These are phyloP conservation scores for Sinopyrophorus schimmeli DNA, from an alignment of 2,888 invertebrate species.

Conservation along the genomic window DNA sequence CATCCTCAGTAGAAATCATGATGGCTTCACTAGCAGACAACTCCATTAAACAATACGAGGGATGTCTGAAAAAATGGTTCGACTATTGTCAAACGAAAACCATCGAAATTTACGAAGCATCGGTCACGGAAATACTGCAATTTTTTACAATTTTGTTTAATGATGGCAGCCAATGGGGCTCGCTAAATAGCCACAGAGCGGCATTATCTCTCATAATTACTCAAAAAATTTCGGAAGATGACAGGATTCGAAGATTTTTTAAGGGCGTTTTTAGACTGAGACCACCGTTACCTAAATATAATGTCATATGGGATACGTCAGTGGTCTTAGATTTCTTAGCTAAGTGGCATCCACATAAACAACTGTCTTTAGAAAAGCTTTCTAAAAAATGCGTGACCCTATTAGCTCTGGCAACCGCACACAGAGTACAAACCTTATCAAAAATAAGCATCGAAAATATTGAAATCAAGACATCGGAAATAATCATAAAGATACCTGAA, in stretches of 20 bases:
- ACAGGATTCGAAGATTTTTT: slow-evolving; percentile 3
- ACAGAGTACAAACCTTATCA: slow-evolving; percentile 9
- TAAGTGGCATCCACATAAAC: background rate
- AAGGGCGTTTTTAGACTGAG: slow-evolving; percentile 3
- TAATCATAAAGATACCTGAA: slow-evolving; percentile 7
- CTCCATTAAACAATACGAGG: slow-evolving; percentile 6
- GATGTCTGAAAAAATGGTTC: slow-evolving; percentile 12
- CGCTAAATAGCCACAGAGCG: slow-evolving; percentile 1
- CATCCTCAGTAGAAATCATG: background rate
- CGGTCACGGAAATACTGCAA: no score
- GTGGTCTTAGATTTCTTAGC: slow-evolving; percentile 3
- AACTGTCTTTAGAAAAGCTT: background rate
- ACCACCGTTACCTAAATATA: slow-evolving; percentile 7
- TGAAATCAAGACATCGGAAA: background rate
- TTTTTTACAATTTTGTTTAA: no score
- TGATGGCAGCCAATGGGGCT: no score
- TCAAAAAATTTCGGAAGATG: background rate
- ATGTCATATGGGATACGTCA: slow-evolving; percentile 6
- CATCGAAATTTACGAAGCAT: background rate
- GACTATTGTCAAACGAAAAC: slow-evolving; percentile 4
- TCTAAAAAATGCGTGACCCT: slow-evolving; percentile 9
- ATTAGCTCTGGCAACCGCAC: slow-evolving; percentile 11
- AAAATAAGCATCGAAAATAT: slow-evolving; percentile 7
- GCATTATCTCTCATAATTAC: slow-evolving; percentile 2
- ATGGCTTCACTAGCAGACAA: slow-evolving; percentile 1